phyloP scores from a whole-genome alignment of 2,888 invertebrate species.

The Eurytoma californica region DNA sequence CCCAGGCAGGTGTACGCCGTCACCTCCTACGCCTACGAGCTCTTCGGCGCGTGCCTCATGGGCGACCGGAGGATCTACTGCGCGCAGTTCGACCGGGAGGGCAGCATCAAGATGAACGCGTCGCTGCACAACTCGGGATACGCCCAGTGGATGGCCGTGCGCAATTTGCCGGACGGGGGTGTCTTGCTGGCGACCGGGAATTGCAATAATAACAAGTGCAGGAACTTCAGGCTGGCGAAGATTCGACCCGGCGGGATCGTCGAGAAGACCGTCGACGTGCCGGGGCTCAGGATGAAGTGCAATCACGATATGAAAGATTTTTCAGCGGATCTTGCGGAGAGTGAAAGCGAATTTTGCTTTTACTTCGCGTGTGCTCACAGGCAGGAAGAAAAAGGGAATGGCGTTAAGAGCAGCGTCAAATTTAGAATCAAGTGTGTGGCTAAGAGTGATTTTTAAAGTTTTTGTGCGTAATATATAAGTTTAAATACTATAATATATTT shows the following conservation, averaged over 20 bases:
- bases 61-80: conserved; percentile 29
- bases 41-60: conserved; percentile 45
- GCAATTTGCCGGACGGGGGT: conserved; percentile 34
- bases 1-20: conserved; percentile 34
- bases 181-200: conserved; percentile 32
- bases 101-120: conserved; percentile 31
- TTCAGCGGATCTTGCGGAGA: conserved; percentile 20
- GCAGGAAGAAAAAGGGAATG: not conserved
- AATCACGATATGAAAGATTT: conserved; percentile 10
- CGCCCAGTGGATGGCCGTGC: conserved; percentile 40
- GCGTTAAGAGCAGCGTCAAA: conserved; percentile 21
- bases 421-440: conserved; percentile 38
- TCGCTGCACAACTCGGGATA: not conserved
- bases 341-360: conserved; percentile 32
- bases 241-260: not conserved
- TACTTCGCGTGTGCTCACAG: conserved; percentile 42
- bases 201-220: conserved; percentile 40
- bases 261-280: conserved; percentile 5
- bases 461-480: not conserved
- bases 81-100: conserved; percentile 37
- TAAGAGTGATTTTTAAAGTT: conserved; percentile 3
- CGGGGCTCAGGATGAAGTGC: conserved; percentile 39
- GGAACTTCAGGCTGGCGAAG: conserved; percentile 27
- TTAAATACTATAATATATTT: not conserved
- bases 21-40: conserved; percentile 27